A percentile compares a stretch with the other conserved stretches of the same genome.
phyloP scores from a whole-genome alignment of 35 echinoderm and acorn worm genomes.

The Patiria miniata region DNA sequence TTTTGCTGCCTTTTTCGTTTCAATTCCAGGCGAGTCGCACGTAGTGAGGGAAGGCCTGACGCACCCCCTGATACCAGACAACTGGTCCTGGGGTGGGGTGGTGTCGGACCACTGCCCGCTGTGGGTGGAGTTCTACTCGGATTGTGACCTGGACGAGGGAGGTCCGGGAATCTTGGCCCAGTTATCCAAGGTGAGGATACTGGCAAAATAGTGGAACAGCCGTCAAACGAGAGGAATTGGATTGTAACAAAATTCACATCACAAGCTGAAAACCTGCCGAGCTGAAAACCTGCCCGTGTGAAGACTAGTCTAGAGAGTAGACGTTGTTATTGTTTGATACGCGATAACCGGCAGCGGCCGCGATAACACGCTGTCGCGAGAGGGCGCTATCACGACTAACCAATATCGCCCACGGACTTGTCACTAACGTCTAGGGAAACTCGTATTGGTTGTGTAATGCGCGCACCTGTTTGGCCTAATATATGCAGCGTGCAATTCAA shows the following conservation, averaged over 20 bases:
- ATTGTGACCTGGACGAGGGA: conserved; percentile 2
- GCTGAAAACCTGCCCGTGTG: too few relatives aligned
- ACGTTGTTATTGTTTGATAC: too few relatives aligned
- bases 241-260: not conserved
- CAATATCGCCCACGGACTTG: too few relatives aligned
- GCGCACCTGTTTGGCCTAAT: too few relatives aligned
- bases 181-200: not conserved
- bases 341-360: too few relatives aligned
- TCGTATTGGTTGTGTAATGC: too few relatives aligned
- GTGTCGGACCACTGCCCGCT: conserved; percentile 65
- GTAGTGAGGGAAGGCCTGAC: conserved; percentile 56
- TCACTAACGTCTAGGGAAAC: too few relatives aligned
- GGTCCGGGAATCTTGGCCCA: not conserved
- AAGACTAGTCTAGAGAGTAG: too few relatives aligned
- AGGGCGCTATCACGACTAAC: too few relatives aligned
- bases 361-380: too few relatives aligned
- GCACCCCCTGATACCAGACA: conserved; percentile 79
- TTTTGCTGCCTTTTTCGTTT: conserved; percentile 27
- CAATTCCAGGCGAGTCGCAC: conserved; percentile 52
- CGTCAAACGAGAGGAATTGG: not conserved
- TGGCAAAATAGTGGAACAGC: not conserved
- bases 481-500: too few relatives aligned
- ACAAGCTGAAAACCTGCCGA: too few relatives aligned
- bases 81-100: conserved; percentile 66
- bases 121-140: conserved; percentile 66